Conservation (phyloP, 2,113 vertebrate species). For the Eonycteris spelaea region DNA sequence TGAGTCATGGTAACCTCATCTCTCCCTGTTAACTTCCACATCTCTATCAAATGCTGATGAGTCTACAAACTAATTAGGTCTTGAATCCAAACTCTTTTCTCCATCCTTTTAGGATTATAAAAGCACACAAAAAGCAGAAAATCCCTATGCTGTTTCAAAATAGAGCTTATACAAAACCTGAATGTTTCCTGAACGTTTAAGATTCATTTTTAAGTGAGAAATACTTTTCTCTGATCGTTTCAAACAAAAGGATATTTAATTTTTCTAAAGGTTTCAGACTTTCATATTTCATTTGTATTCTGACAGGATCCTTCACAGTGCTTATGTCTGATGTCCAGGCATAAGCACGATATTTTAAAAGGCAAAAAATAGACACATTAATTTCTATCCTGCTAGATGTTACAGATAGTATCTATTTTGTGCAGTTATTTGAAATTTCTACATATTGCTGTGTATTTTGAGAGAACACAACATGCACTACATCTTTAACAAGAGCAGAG, state of each 20-base stretch:
- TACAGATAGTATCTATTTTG: background rate
- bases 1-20: background rate
- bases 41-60: background rate
- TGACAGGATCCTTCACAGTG: background rate
- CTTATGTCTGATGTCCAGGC: background rate
- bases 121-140: background rate
- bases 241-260: background rate
- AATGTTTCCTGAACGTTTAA: background rate
- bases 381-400: background rate
- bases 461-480: background rate
- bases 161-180: background rate
- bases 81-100: background rate
- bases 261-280: background rate
- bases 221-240: background rate
- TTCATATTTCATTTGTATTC: background rate
- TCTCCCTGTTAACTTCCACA: background rate
- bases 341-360: slow-evolving; percentile 26
- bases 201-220: slow-evolving; percentile 13
- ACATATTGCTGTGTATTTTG: background rate
- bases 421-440: slow-evolving; percentile 28
- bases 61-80: background rate
- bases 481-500: background rate
- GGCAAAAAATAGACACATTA: background rate
- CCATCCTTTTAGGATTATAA: background rate
- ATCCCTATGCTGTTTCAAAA: background rate